Conservation (phyloP, 2,797 vertebrate species). For the Clangula hyemalis region DNA sequence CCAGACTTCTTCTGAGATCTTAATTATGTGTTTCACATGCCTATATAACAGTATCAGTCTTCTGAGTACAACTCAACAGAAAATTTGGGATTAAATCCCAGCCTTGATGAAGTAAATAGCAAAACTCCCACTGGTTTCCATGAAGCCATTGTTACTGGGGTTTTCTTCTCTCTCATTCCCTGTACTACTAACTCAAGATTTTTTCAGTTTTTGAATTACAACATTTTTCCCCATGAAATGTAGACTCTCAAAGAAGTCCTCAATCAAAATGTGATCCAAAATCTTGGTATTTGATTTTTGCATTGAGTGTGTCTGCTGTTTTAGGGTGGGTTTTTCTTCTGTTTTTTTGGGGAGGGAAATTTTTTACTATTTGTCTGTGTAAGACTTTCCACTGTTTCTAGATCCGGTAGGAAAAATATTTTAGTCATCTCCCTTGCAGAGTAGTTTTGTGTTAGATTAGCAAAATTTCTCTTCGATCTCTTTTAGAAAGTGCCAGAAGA, state of each 20-base stretch:
- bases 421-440: not conserved
- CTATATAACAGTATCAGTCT: not conserved
- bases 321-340: not conserved
- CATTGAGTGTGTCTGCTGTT: not conserved
- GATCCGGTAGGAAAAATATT: not conserved
- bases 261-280: not conserved
- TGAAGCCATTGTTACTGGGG: not conserved
- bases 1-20: not conserved
- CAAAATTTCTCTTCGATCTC: not conserved
- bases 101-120: not conserved
- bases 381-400: fast-evolving
- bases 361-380: not conserved
- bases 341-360: not conserved
- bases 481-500: not conserved
- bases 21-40: not conserved
- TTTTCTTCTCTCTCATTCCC: not conserved
- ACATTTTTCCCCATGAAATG: too few species aligned
- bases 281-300: not conserved
- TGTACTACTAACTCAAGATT: not conserved
- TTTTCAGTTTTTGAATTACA: too few species aligned
- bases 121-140: not conserved
- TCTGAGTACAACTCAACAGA: not conserved
- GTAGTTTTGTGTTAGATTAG: not conserved
- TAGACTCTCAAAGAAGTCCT: not conserved
- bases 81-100: not conserved